phyloP scores from a whole-genome alignment of 2,113 vertebrate species.

The Sinocyclocheilus rhinocerous region DNA sequence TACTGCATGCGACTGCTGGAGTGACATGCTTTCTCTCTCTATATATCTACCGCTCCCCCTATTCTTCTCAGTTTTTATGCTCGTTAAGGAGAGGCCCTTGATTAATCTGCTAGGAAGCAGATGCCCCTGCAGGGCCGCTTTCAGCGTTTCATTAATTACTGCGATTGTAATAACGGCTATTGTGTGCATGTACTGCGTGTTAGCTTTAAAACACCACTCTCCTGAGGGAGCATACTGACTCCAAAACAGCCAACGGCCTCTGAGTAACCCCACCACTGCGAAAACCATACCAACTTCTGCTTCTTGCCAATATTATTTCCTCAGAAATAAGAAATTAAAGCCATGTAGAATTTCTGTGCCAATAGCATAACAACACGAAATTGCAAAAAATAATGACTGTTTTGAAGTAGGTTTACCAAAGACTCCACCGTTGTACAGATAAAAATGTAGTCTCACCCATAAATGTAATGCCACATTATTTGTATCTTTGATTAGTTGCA shows the following conservation, averaged over 20 bases:
- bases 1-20: background rate
- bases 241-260: conserved; percentile 46
- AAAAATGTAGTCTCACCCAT: background rate
- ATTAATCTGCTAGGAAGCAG: conserved; percentile 65
- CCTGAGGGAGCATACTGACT: conserved; percentile 54
- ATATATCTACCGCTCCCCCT: background rate
- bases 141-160: conserved; percentile 78
- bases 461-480: background rate
- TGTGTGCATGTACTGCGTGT: conserved; percentile 63
- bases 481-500: background rate
- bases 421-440: background rate
- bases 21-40: conserved; percentile 15
- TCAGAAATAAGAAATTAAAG: conserved; percentile 15
- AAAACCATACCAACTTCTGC: conserved; percentile 24
- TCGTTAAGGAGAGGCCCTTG: conserved; percentile 64
- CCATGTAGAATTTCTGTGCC: background rate
- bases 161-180: conserved; percentile 71
- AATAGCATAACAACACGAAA: background rate
- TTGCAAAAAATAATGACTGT: background rate
- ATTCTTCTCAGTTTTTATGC: conserved; percentile 44
- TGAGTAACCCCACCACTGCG: conserved; percentile 34
- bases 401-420: background rate
- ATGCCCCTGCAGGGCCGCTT: conserved; percentile 65
- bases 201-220: conserved; percentile 56
- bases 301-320: background rate